Evolutionary conservation across 2,888 invertebrate species (phyloP), one percentile per base, ranked within the genome.

Genomic region (Dicycla oo): DNA sequence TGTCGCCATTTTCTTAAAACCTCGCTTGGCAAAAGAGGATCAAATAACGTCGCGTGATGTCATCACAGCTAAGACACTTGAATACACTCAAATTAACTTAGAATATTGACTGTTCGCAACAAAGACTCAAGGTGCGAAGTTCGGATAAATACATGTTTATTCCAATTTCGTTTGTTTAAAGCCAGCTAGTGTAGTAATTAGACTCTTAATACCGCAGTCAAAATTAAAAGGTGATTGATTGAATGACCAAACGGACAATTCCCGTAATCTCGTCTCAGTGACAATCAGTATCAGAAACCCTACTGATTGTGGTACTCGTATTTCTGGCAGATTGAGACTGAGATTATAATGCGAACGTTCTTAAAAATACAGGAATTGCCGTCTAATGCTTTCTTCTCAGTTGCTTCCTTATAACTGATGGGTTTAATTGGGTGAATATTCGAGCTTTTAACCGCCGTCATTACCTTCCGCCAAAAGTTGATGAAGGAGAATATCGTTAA

Each of bases 71-170:
- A 43, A 54, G 3, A 30, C 8, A n/a, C 45, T 45, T 60, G 49
- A 51, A 65, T 76, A 61, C 8, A 26, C 51, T 61, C 43, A 10
- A 78, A 57, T 63, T 26, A 69, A 63, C 30, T 20, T 65, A 18
- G 34, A 11, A 66, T 72, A 62, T 78, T 51, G 57, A 72, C 47
- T 62, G 47, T 45, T 62, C 53, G 26, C 26, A 62, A 62, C 51
- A 53, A 53, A 58, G 38, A 23, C 8, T 30, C 30, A 58, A 10
- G 18, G 60, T 61, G 43, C 47, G 34, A 71, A 78, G 65, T 62
- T 71, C 57, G 13, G 7, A 8, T 11, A n/a, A 8, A n/a, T 49
- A 51, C 54, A 10, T 54, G 30, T 53, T 69, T 56, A 51, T 18
- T 53, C 34, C 45, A 70, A 47, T 65, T 56, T 66, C n/a, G 38